Percentiles rank a stretch among this genome's conserved stretches.
These are phyloP conservation scores for Pongo abelii DNA, from an alignment of 2,113 vertebrate species.

Conservation along the genomic window DNA sequence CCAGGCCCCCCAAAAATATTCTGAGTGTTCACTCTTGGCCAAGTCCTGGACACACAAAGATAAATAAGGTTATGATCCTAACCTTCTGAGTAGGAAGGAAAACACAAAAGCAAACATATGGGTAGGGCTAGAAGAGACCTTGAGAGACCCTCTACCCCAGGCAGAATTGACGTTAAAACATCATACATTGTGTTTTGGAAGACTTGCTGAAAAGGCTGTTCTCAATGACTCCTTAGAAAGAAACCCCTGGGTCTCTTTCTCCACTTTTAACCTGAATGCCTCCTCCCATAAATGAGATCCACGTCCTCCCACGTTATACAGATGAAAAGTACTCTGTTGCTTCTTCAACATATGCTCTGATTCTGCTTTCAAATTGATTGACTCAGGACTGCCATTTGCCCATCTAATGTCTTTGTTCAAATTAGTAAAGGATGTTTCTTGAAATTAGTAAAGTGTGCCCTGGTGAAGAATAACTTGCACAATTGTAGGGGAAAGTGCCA, in stretches of 20 bases:
- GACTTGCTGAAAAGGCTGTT: background rate
- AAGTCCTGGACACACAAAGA: background rate
- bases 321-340: background rate
- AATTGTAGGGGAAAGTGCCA: fast-evolving
- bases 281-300: background rate
- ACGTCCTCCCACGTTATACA: background rate
- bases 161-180: background rate
- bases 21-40: background rate
- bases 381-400: background rate
- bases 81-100: background rate
- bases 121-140: background rate
- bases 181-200: background rate
- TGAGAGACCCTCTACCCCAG: background rate
- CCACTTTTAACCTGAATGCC: background rate
- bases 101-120: background rate
- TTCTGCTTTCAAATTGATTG: background rate
- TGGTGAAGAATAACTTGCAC: background rate
- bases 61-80: background rate
- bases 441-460: too few relatives aligned
- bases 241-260: background rate
- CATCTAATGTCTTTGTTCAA: background rate
- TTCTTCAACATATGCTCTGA: background rate
- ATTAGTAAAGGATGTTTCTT: background rate
- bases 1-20: background rate
- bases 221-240: background rate